A percentile compares a stretch with the other conserved stretches of the same genome.
phyloP scores from a whole-genome alignment of 2,113 vertebrate species.

The Polyodon spathula region DNA sequence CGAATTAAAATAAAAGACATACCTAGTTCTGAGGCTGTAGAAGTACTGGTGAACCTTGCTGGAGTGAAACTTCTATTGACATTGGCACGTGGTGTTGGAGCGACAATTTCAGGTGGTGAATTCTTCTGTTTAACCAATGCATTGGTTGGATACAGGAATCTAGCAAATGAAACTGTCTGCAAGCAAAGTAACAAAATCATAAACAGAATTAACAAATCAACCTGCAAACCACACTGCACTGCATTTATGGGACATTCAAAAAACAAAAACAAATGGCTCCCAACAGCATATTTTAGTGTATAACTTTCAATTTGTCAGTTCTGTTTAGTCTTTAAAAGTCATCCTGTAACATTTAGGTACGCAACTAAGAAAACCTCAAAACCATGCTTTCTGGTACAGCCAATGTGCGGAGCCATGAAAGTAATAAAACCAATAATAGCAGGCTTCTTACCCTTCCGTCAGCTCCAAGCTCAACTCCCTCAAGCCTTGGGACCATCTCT shows the following conservation, averaged over 20 bases:
- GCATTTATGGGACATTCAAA: too few relatives aligned
- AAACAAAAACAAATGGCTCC: not conserved
- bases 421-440: not conserved
- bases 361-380: too few relatives aligned
- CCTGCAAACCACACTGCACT: not conserved
- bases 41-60: slow-evolving; percentile 66
- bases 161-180: slow-evolving; percentile 92
- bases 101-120: slow-evolving; percentile 42
- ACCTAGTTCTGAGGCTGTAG: slow-evolving; percentile 69
- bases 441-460: slow-evolving; percentile 72
- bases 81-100: slow-evolving; percentile 54
- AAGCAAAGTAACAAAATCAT: slow-evolving; percentile 5
- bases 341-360: too few relatives aligned
- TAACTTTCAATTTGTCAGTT: not conserved
- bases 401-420: not conserved
- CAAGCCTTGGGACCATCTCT: slow-evolving; percentile 83
- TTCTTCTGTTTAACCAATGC: slow-evolving; percentile 76
- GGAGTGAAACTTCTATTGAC: slow-evolving; percentile 52
- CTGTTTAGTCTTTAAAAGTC: too few relatives aligned
- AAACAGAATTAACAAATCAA: not conserved
- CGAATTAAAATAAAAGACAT: too few relatives aligned
- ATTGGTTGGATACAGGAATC: slow-evolving; percentile 87
- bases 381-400: not conserved
- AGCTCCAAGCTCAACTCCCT: slow-evolving; percentile 82
- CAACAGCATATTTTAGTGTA: not conserved